phyloP scores from a whole-genome alignment of 2,888 invertebrate genomes.

The Arenicola marina region DNA sequence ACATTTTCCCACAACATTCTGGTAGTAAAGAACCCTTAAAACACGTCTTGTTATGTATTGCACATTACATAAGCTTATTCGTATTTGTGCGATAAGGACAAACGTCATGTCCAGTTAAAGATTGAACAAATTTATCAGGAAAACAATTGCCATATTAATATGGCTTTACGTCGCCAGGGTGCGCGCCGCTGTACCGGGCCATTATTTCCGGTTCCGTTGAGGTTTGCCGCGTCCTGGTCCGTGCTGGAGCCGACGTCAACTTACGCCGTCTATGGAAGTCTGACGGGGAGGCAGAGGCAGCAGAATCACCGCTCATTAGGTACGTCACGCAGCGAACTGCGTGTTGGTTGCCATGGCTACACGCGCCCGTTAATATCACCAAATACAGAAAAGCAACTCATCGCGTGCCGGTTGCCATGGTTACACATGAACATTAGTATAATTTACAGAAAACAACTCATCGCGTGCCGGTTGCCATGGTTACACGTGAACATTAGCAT shows the following conservation, averaged over 20 bases:
- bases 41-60: background rate
- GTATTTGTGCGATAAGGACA: background rate
- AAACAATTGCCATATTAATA: background rate
- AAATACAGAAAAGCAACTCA: background rate
- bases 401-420: too few species aligned
- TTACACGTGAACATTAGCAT: too few species aligned
- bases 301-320: conserved; percentile 26
- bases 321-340: too few species aligned
- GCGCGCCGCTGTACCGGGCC: conserved; percentile 48
- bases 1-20: too few species aligned
- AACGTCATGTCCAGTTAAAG: background rate
- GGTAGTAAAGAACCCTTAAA: too few species aligned
- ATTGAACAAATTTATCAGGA: background rate
- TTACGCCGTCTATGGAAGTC: conserved; percentile 19
- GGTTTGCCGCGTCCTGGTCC: conserved; percentile 28
- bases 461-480: too few species aligned
- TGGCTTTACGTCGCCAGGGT: conserved; percentile 32
- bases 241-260: conserved; percentile 55
- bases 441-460: too few species aligned
- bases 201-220: conserved; percentile 42
- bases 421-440: too few species aligned
- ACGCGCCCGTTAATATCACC: background rate
- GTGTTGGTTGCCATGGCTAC: background rate
- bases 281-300: conserved; percentile 11
- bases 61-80: background rate